A percentile compares a stretch with the other conserved stretches of the same genome.
These are phyloP conservation scores for Bufo bufo DNA, from an alignment of 2,113 vertebrate genomes.

Conservation along the genomic window DNA sequence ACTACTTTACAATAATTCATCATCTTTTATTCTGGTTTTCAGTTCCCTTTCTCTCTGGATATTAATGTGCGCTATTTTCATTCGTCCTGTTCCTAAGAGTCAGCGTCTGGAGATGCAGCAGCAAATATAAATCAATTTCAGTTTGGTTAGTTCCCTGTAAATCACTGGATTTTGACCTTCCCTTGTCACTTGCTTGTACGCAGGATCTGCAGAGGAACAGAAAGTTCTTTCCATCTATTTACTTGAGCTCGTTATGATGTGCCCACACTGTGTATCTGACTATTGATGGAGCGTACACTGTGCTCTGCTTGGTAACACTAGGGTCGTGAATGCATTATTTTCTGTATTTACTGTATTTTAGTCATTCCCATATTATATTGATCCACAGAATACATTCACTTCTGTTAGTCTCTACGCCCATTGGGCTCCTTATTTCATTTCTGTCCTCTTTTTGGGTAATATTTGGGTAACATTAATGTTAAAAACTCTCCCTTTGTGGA, in stretches of 20 bases:
- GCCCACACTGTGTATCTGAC: neutral
- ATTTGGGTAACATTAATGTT: neutral
- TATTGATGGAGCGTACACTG: neutral
- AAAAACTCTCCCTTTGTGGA: neutral
- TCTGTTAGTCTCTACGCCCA: too few relatives aligned
- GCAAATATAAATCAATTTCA: slow-evolving; percentile 36
- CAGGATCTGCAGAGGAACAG: slow-evolving; percentile 21
- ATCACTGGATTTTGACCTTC: slow-evolving; percentile 41
- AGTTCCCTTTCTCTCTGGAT: neutral
- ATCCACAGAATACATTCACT: too few relatives aligned
- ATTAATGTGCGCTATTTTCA: neutral
- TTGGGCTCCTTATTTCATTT: too few relatives aligned
- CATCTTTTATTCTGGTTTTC: neutral
- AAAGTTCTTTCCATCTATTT: slow-evolving; percentile 29
- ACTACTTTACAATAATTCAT: neutral
- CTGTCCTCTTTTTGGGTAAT: too few relatives aligned
- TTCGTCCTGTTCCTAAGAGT: neutral
- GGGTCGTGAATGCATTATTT: too few relatives aligned
- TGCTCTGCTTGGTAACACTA: too few relatives aligned
- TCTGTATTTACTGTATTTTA: too few relatives aligned
- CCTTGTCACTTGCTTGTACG: slow-evolving; percentile 15
- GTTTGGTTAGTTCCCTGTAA: slow-evolving; percentile 37
- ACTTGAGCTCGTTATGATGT: slow-evolving; percentile 3
- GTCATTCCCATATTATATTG: too few relatives aligned
- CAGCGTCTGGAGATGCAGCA: neutral